Evolutionary conservation across 1,140 invertebrate genomes (phyloP).

Genomic region (Parasteatoda tepidariorum): DNA sequence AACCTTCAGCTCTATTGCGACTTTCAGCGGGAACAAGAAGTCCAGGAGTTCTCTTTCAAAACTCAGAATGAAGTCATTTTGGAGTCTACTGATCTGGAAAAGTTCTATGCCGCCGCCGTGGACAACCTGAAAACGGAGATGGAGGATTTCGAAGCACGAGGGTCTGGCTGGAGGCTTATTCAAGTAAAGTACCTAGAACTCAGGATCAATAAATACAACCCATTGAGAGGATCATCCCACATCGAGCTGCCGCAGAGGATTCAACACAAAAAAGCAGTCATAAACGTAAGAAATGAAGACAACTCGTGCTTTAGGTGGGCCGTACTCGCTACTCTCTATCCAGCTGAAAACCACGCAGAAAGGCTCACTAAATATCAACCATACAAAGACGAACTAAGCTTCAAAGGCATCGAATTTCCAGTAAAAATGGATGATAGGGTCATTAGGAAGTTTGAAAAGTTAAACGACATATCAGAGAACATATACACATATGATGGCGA

Average conservation of each 20-base stretch:
- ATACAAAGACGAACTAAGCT: slow-evolving; percentile 18
- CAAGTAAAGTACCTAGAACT: slow-evolving; percentile 5
- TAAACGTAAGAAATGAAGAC: slow-evolving; percentile 46
- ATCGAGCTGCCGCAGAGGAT: slow-evolving; percentile 24
- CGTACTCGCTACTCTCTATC: slow-evolving; percentile 17
- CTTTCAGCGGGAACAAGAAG: neutral
- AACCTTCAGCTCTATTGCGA: slow-evolving; percentile 5
- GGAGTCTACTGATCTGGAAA: slow-evolving; percentile 4
- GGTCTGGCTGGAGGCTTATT: neutral
- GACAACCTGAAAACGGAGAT: slow-evolving; percentile 5
- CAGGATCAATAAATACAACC: slow-evolving; percentile 34
- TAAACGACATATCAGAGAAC: slow-evolving; percentile 37
- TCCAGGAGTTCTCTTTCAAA: slow-evolving; percentile 5
- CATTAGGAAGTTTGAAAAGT: slow-evolving; percentile 20
- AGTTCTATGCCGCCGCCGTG: neutral
- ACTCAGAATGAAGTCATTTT: slow-evolving; percentile 8
- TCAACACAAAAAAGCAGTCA: slow-evolving; percentile 22
- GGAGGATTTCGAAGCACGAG: slow-evolving; percentile 13
- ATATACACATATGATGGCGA: slow-evolving; percentile 2
- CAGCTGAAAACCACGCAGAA: neutral
- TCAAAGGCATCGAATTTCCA: neutral
- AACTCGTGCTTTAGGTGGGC: slow-evolving; percentile 52
- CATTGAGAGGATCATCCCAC: slow-evolving; percentile 3
- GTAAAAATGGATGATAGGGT: neutral
- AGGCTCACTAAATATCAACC: neutral